Conservation (phyloP, 2,113 vertebrate species). For the Leptobrachium leishanense region DNA sequence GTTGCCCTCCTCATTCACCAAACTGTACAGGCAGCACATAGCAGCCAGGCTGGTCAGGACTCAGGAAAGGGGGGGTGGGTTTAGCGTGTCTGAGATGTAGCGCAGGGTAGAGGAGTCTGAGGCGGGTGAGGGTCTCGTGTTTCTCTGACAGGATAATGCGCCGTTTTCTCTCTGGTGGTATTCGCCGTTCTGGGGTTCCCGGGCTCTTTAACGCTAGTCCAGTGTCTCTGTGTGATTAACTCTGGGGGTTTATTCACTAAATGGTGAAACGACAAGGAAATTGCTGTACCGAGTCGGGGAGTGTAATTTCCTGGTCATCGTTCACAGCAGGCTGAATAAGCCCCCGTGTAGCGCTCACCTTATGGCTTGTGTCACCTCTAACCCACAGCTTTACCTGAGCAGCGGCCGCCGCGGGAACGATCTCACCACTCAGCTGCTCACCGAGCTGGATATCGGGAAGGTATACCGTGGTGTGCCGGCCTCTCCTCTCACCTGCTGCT, state of each 20-base stretch:
- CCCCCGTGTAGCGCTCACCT: constrained; percentile 16
- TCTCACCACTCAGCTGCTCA: constrained; percentile 74
- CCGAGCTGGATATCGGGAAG: constrained; percentile 84
- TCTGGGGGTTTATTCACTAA: not conserved
- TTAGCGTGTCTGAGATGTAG: too few species aligned
- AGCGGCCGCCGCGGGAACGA: constrained; percentile 69
- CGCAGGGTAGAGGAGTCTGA: too few species aligned
- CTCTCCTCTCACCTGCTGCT: constrained; percentile 53
- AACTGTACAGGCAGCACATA: too few species aligned
- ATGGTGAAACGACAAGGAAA: not conserved
- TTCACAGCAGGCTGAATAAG: not conserved
- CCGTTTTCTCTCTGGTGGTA: too few species aligned
- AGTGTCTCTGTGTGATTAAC: not conserved
- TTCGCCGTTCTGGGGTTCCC: not conserved
- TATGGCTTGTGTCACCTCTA: constrained; percentile 40
- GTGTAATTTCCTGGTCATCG: not conserved
- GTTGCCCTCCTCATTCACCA: too few species aligned
- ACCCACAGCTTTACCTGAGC: constrained; percentile 88
- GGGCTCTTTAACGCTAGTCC: not conserved
- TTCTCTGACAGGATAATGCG: too few species aligned
- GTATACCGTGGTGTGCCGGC: constrained; percentile 66
- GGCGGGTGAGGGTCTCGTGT: not conserved
- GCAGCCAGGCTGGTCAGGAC: too few species aligned
- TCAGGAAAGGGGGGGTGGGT: too few species aligned
- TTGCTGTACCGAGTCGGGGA: not conserved